phyloP scores from a whole-genome alignment of 2,888 invertebrate genomes.

The Pelosia muscerda region DNA sequence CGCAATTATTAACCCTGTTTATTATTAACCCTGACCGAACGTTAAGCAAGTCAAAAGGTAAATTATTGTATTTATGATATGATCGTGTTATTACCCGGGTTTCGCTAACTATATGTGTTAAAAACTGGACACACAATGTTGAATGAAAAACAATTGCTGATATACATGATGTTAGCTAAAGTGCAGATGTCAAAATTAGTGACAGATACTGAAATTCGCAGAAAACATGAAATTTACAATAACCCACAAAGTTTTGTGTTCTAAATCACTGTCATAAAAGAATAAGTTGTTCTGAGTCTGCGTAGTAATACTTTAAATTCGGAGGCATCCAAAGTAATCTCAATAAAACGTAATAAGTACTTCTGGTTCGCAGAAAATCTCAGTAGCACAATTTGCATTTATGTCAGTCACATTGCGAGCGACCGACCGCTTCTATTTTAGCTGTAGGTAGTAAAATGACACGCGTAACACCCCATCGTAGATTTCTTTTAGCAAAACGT shows the following conservation, averaged over 20 bases:
- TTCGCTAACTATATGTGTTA: too few relatives aligned
- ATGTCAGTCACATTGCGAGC: conserved; percentile 37
- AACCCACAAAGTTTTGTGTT: neutral
- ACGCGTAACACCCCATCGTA: conserved; percentile 44
- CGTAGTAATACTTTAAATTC: conserved; percentile 20
- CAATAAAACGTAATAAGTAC: conserved; percentile 27
- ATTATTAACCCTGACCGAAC: too few relatives aligned
- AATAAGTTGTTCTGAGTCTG: neutral
- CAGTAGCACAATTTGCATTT: conserved; percentile 43
- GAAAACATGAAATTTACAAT: neutral
- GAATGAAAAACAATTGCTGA: too few relatives aligned
- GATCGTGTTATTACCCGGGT: too few relatives aligned
- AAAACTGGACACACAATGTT: too few relatives aligned
- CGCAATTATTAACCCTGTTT: too few relatives aligned
- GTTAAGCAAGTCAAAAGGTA: too few relatives aligned
- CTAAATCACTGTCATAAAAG: neutral
- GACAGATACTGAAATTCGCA: neutral
- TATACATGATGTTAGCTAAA: neutral
- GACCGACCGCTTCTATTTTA: conserved; percentile 32
- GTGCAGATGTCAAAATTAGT: neutral
- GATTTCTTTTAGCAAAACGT: conserved; percentile 44
- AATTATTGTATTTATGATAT: too few relatives aligned
- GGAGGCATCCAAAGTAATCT: conserved; percentile 20
- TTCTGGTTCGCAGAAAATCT: conserved; percentile 30
- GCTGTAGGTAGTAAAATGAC: conserved; percentile 47